phyloP scores from a whole-genome alignment of 30 jellyfish, hydroid and myxozoan species.

The Rhopilema esculentum region DNA sequence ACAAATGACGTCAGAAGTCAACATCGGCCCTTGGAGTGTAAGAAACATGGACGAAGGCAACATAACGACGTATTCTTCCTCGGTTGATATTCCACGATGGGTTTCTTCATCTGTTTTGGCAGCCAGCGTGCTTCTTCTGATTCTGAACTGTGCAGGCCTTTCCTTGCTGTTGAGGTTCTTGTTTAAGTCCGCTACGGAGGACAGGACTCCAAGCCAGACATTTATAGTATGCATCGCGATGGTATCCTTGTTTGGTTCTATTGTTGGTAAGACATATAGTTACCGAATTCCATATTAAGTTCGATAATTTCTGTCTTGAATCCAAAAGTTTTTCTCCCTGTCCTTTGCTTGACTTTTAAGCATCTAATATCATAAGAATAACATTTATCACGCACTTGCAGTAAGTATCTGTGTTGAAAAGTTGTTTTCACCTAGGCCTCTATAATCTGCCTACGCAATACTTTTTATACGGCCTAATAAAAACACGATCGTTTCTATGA shows the following conservation, averaged over 20 bases:
- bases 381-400: neutral
- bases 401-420: no score
- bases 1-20: neutral
- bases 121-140: conserved; percentile 3
- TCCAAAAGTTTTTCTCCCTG: no score
- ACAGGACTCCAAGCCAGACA: conserved; percentile 20
- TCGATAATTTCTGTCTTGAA: no score
- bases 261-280: conserved; percentile 55
- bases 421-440: no score
- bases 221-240: conserved; percentile 18
- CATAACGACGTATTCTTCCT: neutral
- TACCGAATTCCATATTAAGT: no score
- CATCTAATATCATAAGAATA: no score
- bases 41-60: neutral
- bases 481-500: no score
- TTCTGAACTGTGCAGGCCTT: neutral
- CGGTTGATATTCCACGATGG: neutral
- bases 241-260: conserved; percentile 24
- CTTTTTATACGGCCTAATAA: no score
- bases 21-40: neutral
- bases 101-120: neutral
- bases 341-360: no score
- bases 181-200: neutral
- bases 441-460: no score
- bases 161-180: conserved; percentile 16